phyloP scores from a whole-genome alignment of 2,113 vertebrate species.

The Rhinolophus sinicus region DNA sequence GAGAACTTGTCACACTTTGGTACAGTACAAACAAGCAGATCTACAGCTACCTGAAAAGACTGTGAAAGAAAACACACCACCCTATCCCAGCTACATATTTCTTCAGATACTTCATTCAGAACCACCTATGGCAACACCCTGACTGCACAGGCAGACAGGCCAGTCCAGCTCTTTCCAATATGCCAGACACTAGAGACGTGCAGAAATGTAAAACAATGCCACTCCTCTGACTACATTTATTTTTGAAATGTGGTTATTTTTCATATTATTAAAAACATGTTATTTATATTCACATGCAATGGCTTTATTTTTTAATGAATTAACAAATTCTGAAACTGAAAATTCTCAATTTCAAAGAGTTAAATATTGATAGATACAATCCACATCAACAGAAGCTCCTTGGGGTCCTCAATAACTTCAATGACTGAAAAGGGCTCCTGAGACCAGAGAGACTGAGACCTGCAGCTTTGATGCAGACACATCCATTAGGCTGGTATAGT shows the following conservation, averaged over 20 bases:
- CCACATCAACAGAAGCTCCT: not conserved
- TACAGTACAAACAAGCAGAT: not conserved
- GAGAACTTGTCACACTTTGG: not conserved
- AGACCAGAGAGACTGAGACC: not conserved
- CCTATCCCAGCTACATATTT: not conserved
- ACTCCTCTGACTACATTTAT: not conserved
- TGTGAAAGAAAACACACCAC: not conserved
- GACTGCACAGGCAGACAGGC: not conserved
- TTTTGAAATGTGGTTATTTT: not conserved
- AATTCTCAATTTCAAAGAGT: not conserved
- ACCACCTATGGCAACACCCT: accelerated
- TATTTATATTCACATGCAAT: not conserved
- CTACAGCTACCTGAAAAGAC: not conserved
- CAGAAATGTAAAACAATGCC: not conserved
- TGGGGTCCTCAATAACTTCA: not conserved
- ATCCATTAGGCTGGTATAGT: no score
- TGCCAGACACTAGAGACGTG: not conserved
- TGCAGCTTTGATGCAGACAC: not conserved
- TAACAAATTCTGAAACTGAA: not conserved
- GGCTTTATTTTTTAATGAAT: not conserved
- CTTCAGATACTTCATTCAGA: not conserved
- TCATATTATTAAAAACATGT: not conserved
- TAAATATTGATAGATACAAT: not conserved
- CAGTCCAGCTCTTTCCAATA: not conserved
- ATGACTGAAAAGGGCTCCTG: not conserved